phyloP scores from a whole-genome alignment of 2,888 invertebrate genomes.

The Agriopis marginaria region DNA sequence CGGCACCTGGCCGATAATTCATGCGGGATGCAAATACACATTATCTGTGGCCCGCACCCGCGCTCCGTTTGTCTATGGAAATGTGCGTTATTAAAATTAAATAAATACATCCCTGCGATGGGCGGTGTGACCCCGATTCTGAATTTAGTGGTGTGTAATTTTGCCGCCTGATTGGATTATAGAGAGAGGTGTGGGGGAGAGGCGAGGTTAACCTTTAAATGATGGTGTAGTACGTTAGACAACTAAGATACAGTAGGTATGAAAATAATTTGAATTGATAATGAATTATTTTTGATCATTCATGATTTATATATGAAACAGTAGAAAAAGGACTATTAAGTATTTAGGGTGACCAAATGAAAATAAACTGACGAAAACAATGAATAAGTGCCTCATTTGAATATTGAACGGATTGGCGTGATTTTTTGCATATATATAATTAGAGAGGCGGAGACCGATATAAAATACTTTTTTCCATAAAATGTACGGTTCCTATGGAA shows the following conservation, averaged over 20 bases:
- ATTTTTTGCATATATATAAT: too few species aligned
- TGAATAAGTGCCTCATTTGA: too few species aligned
- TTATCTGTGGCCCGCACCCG: slow-evolving; percentile 75
- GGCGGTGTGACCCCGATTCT: slow-evolving; percentile 42
- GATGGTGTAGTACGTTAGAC: not conserved
- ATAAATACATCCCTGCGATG: slow-evolving; percentile 67
- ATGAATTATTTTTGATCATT: too few species aligned
- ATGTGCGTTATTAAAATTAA: slow-evolving; percentile 82
- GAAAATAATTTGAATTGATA: not conserved
- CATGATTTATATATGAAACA: too few species aligned
- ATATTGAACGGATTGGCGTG: too few species aligned
- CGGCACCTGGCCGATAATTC: slow-evolving; percentile 63
- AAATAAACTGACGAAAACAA: too few species aligned
- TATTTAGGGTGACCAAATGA: too few species aligned
- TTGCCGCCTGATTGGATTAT: slow-evolving; percentile 32
- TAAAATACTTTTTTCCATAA: too few species aligned
- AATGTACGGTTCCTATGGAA: too few species aligned
- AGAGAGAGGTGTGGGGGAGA: slow-evolving; percentile 4
- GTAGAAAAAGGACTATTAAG: too few species aligned
- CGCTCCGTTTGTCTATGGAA: slow-evolving; percentile 72
- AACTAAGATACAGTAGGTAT: not conserved
- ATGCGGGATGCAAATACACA: slow-evolving; percentile 70
- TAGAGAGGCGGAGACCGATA: too few species aligned
- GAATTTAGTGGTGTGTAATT: slow-evolving; percentile 36
- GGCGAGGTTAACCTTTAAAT: not conserved